Percentiles rank a stretch among this genome's conserved stretches.
Conservation (phyloP, 2,113 vertebrate species). For the Poicephalus gulielmi region DNA sequence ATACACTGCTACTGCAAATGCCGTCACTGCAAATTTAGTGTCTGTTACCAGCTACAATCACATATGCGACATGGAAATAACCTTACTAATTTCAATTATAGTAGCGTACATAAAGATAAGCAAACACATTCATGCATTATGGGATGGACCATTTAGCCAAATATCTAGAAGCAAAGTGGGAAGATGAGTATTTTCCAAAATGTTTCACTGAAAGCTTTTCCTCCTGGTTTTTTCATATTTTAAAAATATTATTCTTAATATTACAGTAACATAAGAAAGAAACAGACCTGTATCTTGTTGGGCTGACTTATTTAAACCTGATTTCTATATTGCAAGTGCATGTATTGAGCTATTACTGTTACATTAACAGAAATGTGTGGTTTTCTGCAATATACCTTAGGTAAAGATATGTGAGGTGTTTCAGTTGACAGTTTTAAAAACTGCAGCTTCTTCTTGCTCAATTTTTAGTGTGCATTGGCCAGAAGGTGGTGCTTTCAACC, state of each 20-base stretch:
- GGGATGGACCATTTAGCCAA: not conserved
- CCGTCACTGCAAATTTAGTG: not conserved
- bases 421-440: not conserved
- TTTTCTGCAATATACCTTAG: not conserved
- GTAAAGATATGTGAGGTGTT: not conserved
- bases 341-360: not conserved
- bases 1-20: not conserved
- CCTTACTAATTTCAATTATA: not conserved
- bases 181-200: not conserved
- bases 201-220: not conserved
- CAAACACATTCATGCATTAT: not conserved
- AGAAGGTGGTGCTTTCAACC: slow-evolving; percentile 65
- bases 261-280: not conserved
- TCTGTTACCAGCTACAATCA: not conserved
- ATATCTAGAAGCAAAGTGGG: not conserved
- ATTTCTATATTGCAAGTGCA: not conserved
- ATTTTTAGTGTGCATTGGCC: not conserved
- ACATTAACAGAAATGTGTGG: not conserved
- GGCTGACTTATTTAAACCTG: not conserved
- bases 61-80: not conserved
- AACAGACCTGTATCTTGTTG: not conserved
- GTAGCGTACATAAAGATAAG: not conserved
- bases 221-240: not conserved
- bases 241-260: not conserved
- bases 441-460: not conserved